Evolutionary conservation across 2,113 vertebrate species (phyloP).

Genomic region (Pholis gunnellus): DNA sequence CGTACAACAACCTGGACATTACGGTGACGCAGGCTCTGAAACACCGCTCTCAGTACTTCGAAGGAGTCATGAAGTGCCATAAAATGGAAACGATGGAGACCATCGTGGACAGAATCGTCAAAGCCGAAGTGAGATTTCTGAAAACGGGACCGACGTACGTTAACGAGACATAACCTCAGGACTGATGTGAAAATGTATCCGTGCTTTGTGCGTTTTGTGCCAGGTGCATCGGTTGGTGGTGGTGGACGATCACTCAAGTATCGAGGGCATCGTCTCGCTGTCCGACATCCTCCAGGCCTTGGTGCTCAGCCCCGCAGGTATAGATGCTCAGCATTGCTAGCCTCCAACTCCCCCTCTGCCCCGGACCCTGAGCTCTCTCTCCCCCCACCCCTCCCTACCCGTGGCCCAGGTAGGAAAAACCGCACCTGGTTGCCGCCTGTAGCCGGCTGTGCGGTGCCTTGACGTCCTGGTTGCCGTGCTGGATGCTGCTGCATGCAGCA

Average conservation of each 20-base stretch:
- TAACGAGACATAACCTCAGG: no score
- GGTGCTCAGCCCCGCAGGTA: slow-evolving; percentile 98
- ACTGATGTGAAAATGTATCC: not conserved
- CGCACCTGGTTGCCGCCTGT: not conserved
- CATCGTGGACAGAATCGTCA: slow-evolving; percentile 97
- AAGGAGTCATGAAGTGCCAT: slow-evolving; percentile 97
- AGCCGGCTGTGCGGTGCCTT: slow-evolving; percentile 20
- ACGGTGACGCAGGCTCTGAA: slow-evolving; percentile 96
- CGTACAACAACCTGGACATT: slow-evolving; percentile 98
- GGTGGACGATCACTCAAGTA: slow-evolving; percentile 92
- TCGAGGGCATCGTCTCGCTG: slow-evolving; percentile 97
- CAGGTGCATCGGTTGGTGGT: slow-evolving; percentile 98
- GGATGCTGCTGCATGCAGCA: slow-evolving; percentile 35
- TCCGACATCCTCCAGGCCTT: slow-evolving; percentile 98
- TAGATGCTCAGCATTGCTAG: slow-evolving; percentile 78
- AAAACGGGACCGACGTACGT: not conserved
- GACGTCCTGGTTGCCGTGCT: slow-evolving; percentile 40
- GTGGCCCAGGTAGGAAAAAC: slow-evolving; percentile 75
- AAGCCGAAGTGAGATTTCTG: slow-evolving; percentile 90
- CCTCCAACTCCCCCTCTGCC: slow-evolving; percentile 48
- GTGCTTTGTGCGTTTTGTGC: fast-evolving
- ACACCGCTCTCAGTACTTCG: slow-evolving; percentile 98
- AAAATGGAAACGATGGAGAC: slow-evolving; percentile 97
- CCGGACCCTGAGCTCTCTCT: slow-evolving; percentile 68
- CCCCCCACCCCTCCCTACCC: slow-evolving; percentile 57